A percentile compares a stretch with the other conserved stretches of the same genome.
phyloP scores from a whole-genome alignment of 1,140 invertebrate genomes.

The Temnothorax nylanderi region DNA sequence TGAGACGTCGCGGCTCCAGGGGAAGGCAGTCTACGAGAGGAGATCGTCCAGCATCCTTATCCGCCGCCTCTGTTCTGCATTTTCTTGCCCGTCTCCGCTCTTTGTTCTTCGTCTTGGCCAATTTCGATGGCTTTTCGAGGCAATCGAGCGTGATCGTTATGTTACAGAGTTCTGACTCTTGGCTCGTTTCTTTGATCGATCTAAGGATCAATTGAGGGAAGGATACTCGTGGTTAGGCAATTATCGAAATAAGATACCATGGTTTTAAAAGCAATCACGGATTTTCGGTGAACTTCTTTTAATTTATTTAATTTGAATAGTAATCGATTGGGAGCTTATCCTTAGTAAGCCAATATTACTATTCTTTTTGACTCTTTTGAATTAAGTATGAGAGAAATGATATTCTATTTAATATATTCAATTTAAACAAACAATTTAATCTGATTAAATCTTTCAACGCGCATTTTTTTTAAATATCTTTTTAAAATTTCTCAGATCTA shows the following conservation, averaged over 20 bases:
- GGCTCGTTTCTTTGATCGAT: conserved; percentile 25
- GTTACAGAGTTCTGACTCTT: conserved; percentile 37
- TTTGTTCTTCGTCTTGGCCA: conserved; percentile 22
- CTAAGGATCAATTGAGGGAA: not conserved
- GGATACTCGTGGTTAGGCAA: not conserved
- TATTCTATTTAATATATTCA: not conserved
- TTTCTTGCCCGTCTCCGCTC: not conserved
- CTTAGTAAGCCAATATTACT: not conserved
- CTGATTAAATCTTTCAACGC: too few relatives aligned
- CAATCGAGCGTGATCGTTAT: conserved; percentile 43
- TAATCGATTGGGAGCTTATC: not conserved
- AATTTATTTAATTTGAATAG: not conserved
- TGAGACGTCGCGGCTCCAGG: conserved; percentile 36
- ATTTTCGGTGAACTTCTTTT: not conserved
- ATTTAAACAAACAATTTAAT: not conserved
- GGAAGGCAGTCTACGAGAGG: not conserved
- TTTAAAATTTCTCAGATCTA: too few relatives aligned
- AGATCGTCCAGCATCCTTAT: not conserved
- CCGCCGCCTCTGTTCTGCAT: conserved; percentile 5
- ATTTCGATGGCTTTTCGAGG: conserved; percentile 60
- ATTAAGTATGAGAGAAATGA: not conserved
- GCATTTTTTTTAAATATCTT: too few relatives aligned
- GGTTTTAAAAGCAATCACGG: not conserved
- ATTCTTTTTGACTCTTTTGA: not conserved
- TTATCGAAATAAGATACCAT: conserved; percentile 7